Evolutionary conservation across 2,888 invertebrate species (phyloP), one percentile per base, ranked within the genome.

Genomic region (Cataglyphis altisquamis): DNA sequence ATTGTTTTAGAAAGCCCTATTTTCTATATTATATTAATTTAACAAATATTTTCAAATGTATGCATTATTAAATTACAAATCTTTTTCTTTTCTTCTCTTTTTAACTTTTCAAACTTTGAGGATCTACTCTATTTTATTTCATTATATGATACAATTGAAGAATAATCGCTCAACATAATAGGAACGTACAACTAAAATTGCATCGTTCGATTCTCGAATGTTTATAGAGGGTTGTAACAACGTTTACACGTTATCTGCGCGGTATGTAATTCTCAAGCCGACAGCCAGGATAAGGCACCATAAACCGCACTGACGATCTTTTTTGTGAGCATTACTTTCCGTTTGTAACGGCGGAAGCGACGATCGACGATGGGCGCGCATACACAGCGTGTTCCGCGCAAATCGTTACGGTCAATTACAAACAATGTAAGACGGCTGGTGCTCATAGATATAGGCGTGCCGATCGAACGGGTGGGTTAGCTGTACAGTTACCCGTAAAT

Each of bases 321-420:
- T 80, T 84, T 75, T 78, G 45, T 67, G 39, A 48, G 48, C 67
- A 68, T 73, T 64, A 84, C 84, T 82, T 73, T 75, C 82, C 74
- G 74, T 82, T 68, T 72, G 74, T 66, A 82, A 82, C 62, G 74
- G 73, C 82, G 82, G 82, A 80, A 74, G 74, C 74, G 72, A 74
- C 67, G 72, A 84, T 82, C 82, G 72, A 74, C 62, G 72, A 84
- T 81, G 70, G 68, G 68, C 63, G 21, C 21, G 63, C 73, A 66
- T 64, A 52, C 72, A 57, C 82, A 57, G 66, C 25, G 60, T 72
- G 66, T 60, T 48, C 81, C 75, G 72, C 60, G 66, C 73, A 66
- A 81, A 86, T 87, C 86, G 84, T 90, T 87, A 87, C 86, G 86
- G 83, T 85, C 87, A 90, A 90, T 90, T 90, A 91, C 83, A 85